Evolutionary conservation across 92 coral and sea anemone genomes (phyloP).

Genomic region (Anthopleura xanthogrammica): DNA sequence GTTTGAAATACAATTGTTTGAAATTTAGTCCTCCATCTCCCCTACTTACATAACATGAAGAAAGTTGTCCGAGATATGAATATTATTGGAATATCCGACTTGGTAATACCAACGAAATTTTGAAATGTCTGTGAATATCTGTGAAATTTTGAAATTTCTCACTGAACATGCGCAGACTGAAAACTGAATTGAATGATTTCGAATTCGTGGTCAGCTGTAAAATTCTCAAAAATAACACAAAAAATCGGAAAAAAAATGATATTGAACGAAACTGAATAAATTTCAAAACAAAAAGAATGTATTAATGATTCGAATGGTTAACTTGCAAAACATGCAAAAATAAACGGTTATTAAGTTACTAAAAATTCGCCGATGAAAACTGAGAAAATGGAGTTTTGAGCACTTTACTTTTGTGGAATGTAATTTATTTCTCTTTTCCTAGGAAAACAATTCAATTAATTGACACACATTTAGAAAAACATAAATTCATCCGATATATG

Average conservation of each 20-base stretch:
- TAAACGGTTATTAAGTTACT: too few species aligned
- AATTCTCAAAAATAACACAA: neutral
- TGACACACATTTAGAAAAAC: too few species aligned
- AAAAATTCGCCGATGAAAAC: too few species aligned
- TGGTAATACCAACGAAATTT: neutral
- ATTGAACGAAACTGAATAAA: neutral
- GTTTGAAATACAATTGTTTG: neutral
- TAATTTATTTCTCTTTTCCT: too few species aligned
- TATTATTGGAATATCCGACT: constrained; percentile 40
- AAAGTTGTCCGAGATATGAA: constrained; percentile 18
- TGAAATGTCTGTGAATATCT: neutral
- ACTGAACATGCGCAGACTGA: neutral
- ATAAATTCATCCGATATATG: too few species aligned
- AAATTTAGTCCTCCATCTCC: constrained; percentile 10
- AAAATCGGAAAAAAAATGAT: neutral
- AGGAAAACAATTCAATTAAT: too few species aligned
- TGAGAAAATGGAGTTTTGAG: too few species aligned
- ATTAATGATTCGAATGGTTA: neutral
- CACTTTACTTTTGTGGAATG: too few species aligned
- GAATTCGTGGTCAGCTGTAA: neutral
- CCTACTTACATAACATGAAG: neutral
- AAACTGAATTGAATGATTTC: neutral
- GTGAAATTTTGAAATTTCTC: neutral
- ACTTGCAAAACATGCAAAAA: neutral
- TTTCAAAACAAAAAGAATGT: neutral